Percentiles rank a stretch among this genome's conserved stretches.
These are phyloP conservation scores for Sycophaga agraensis DNA, from an alignment of 1,140 invertebrate genomes.

Conservation along the genomic window DNA sequence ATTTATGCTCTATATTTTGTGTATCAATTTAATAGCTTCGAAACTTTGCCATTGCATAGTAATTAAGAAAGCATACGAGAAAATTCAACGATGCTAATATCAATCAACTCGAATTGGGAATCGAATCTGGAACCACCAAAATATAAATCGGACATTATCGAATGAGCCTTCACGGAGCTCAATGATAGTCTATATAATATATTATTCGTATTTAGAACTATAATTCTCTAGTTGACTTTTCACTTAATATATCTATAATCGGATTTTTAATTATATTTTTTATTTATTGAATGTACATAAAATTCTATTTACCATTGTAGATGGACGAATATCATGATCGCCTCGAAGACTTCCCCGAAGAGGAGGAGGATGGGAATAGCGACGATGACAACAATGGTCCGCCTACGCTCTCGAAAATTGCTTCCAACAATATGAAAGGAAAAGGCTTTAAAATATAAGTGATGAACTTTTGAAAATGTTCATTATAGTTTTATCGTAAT, in stretches of 20 bases:
- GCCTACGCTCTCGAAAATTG: slow-evolving; percentile 42
- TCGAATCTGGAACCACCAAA: too few species aligned
- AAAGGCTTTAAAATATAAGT: slow-evolving; percentile 58
- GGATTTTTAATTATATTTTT: background rate
- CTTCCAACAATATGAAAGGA: slow-evolving; percentile 43
- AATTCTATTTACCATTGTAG: slow-evolving; percentile 39
- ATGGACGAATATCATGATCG: slow-evolving; percentile 54
- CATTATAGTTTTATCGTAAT: background rate
- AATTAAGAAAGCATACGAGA: too few species aligned
- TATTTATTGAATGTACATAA: background rate
- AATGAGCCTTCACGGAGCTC: too few species aligned
- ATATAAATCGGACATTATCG: too few species aligned
- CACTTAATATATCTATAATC: background rate
- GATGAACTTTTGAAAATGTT: slow-evolving; percentile 49
- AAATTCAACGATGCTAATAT: too few species aligned
- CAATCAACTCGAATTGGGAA: too few species aligned
- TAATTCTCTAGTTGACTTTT: too few species aligned
- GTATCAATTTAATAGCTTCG: too few species aligned
- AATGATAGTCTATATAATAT: too few species aligned
- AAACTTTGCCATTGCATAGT: too few species aligned
- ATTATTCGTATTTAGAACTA: too few species aligned
- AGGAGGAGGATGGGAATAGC: slow-evolving; percentile 55
- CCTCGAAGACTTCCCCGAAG: slow-evolving; percentile 54
- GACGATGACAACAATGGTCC: slow-evolving; percentile 50
- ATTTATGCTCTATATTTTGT: too few species aligned